These are phyloP conservation scores for Drosophila auraria DNA, from an alignment of 1,140 invertebrate genomes.

Conservation along the genomic window DNA sequence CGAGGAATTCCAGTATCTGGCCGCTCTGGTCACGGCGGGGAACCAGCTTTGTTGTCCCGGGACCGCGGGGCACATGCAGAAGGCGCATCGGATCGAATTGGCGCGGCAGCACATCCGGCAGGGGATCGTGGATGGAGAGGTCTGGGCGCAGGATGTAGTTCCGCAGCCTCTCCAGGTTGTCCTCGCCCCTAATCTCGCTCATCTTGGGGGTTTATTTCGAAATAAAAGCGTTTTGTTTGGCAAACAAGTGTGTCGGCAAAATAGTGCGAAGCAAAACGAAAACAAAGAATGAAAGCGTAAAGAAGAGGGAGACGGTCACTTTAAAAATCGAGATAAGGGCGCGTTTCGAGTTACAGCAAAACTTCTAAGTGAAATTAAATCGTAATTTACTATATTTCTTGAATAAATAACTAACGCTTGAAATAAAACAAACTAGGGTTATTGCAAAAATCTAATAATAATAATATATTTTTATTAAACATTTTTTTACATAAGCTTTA, in stretches of 20 bases:
- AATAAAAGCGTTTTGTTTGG: slow-evolving; percentile 9
- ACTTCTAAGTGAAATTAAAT: background rate
- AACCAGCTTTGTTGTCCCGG: slow-evolving; percentile 78
- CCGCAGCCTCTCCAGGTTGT: slow-evolving; percentile 67
- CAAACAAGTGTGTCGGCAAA: slow-evolving; percentile 18
- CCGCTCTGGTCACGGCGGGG: slow-evolving; percentile 90
- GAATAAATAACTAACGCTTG: background rate
- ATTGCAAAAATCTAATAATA: background rate
- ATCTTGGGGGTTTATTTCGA: slow-evolving; percentile 24
- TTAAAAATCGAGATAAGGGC: background rate
- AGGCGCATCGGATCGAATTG: slow-evolving; percentile 70
- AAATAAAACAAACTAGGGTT: background rate
- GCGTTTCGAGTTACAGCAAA: background rate
- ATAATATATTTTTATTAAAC: background rate
- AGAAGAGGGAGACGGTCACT: slow-evolving; percentile 4
- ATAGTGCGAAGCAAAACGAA: background rate
- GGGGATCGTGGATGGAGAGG: slow-evolving; percentile 72
- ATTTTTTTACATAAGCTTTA: background rate
- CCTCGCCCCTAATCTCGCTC: slow-evolving; percentile 47
- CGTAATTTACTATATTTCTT: too few species aligned
- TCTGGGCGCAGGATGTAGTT: slow-evolving; percentile 78
- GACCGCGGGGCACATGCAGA: slow-evolving; percentile 65
- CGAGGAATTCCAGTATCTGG: slow-evolving; percentile 89
- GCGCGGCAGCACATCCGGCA: slow-evolving; percentile 73
- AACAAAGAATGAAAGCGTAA: slow-evolving; percentile 15